Conservation (phyloP, 2,797 vertebrate species). For the Eospalax fontanierii region DNA sequence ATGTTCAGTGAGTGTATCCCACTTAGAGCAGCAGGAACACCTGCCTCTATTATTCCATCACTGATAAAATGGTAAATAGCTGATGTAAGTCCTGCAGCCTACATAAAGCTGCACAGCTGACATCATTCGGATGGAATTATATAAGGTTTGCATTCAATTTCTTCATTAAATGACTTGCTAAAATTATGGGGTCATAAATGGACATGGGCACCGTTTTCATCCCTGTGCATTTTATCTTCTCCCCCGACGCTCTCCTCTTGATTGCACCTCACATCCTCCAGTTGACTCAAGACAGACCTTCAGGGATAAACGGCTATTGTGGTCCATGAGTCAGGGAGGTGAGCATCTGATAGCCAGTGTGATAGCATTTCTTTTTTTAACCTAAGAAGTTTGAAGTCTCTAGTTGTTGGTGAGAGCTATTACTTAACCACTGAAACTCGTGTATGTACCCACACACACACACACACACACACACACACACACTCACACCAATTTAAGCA, state of each 20-base stretch:
- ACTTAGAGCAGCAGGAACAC: slow-evolving; percentile 88
- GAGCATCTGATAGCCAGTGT: not conserved
- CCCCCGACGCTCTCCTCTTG: slow-evolving; percentile 69
- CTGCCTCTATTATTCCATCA: slow-evolving; percentile 89
- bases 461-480: slow-evolving; percentile 40
- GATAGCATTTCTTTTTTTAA: not conserved
- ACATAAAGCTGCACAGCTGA: slow-evolving; percentile 87
- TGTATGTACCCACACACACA: not conserved
- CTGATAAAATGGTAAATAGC: slow-evolving; percentile 90
- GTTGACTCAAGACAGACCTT: slow-evolving; percentile 63
- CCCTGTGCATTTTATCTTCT: slow-evolving; percentile 83
- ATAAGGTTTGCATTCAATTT: slow-evolving; percentile 83
- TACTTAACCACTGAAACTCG: slow-evolving; percentile 64
- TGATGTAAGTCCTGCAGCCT: slow-evolving; percentile 87
- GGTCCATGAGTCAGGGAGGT: slow-evolving; percentile 26
- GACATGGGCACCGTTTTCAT: slow-evolving; percentile 86
- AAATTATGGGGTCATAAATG: slow-evolving; percentile 86
- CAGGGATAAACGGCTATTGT: slow-evolving; percentile 68
- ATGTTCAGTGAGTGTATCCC: slow-evolving; percentile 87
- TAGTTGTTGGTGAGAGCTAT: slow-evolving; percentile 48
- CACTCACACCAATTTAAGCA: slow-evolving; percentile 68
- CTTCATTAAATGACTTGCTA: slow-evolving; percentile 86
- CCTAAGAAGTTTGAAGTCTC: slow-evolving; percentile 49
- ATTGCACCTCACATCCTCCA: slow-evolving; percentile 71
- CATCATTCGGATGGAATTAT: slow-evolving; percentile 81